Percentiles rank a stretch among this genome's conserved stretches.
Evolutionary conservation across 2,888 invertebrate genomes (phyloP).

Genomic region (Callinectes sapidus): DNA sequence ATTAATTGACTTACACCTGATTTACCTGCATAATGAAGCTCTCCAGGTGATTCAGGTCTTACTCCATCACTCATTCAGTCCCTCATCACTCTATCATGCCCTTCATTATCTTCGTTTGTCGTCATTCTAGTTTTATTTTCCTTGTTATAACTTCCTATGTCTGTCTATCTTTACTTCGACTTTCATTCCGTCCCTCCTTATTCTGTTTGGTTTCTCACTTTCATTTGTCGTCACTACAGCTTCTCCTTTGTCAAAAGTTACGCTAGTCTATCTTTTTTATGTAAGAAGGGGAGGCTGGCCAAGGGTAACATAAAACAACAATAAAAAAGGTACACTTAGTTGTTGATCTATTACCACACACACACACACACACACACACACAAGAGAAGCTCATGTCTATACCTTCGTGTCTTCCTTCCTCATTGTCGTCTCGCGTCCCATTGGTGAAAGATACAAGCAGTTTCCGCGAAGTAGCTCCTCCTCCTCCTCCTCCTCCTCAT

Average conservation of each 20-base stretch:
- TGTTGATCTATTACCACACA: too few species aligned
- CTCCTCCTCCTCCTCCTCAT: not conserved
- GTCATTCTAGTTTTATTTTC: not conserved
- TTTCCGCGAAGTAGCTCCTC: not conserved
- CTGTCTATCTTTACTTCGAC: not conserved
- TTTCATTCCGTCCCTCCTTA: not conserved
- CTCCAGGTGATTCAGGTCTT: not conserved
- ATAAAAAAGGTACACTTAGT: too few species aligned
- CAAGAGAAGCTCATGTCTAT: not conserved
- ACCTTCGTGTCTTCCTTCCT: not conserved
- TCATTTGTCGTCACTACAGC: not conserved
- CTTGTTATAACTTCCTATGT: not conserved
- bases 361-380: conserved; percentile 1
- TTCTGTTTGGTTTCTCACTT: not conserved
- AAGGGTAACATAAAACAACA: too few species aligned
- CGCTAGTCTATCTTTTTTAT: not conserved
- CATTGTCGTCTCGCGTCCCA: not conserved
- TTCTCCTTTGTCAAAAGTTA: not conserved
- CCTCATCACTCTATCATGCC: not conserved
- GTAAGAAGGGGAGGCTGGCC: too few species aligned
- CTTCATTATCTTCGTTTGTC: not conserved
- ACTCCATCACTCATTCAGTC: not conserved
- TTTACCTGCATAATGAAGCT: not conserved
- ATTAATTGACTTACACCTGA: not conserved
- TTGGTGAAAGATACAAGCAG: not conserved